Conservation (phyloP, 1,140 invertebrate species). For the Venturia canescens region DNA sequence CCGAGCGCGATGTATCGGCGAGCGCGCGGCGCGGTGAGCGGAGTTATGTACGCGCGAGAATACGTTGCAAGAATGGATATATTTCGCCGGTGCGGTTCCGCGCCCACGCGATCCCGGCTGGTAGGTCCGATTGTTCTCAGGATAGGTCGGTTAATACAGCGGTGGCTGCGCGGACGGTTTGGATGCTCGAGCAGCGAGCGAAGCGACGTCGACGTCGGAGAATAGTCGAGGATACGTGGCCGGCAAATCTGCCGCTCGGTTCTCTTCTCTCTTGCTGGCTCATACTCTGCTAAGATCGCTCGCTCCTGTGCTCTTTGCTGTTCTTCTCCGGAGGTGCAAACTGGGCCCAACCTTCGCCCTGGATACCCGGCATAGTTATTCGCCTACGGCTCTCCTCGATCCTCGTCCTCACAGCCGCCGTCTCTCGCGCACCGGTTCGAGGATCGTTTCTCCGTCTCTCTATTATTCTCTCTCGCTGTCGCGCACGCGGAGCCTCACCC, state of each 20-base stretch:
- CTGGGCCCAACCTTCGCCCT: slow-evolving; percentile 69
- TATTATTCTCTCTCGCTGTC: slow-evolving; percentile 46
- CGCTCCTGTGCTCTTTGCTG: not conserved
- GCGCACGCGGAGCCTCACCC: not conserved
- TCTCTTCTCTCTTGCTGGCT: too few relatives aligned
- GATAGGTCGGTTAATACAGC: slow-evolving; percentile 55
- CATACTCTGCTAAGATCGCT: too few relatives aligned
- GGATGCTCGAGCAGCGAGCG: too few relatives aligned
- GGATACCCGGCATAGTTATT: slow-evolving; percentile 72
- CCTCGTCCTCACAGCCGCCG: not conserved
- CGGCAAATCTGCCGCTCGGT: too few relatives aligned
- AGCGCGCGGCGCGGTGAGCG: too few relatives aligned
- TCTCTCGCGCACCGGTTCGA: too few relatives aligned
- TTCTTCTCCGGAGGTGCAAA: slow-evolving; percentile 37
- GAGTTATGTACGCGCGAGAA: too few relatives aligned
- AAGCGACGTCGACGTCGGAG: not conserved
- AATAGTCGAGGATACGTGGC: not conserved
- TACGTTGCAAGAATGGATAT: not conserved
- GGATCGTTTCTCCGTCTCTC: slow-evolving; percentile 12
- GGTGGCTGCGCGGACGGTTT: too few relatives aligned
- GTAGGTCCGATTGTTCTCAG: slow-evolving; percentile 74
- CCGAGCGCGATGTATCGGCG: too few relatives aligned
- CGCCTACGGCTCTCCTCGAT: slow-evolving; percentile 70
- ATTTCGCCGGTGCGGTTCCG: slow-evolving; percentile 60
- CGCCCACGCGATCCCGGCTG: slow-evolving; percentile 67